Evolutionary conservation across 2,797 vertebrate genomes (phyloP), one percentile per base, ranked within the genome.

Genomic region (Lepidocolaptes lacrymiger): DNA sequence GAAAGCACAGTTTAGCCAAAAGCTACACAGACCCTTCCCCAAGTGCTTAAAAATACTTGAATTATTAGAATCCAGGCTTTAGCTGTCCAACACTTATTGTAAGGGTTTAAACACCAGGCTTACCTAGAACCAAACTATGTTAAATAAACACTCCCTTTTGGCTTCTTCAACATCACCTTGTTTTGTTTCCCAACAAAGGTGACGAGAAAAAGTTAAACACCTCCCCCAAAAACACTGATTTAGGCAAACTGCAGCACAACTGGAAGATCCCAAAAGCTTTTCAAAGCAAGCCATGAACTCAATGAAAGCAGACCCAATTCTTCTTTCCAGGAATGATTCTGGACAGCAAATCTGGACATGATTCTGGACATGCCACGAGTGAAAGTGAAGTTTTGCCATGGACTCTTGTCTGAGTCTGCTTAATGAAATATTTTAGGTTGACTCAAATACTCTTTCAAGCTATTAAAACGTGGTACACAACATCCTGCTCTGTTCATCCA

Each of bases 171-270:
- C 14, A 32, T 24, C 19, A 34, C 5, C 36, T 67, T 59, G 9
- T 8, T 89, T 69, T 77, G 62, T 54, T 91, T 81, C 69, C 51
- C 75, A 73, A 55, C 10, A 51, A 72, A 75, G 20, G 7, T 18
- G 18, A 55, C 7, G 3, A 75, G 58, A 58, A 93, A 74, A 54
- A 77, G 21, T 20, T 61, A 61, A 76, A 52, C 22, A 48, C 13
- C 9, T 6, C 1, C 1, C 1, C 3, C 7, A 10, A 27, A 30
- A 34, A 2, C 11, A 17, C 21, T 44, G 19, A 16, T 24, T 52
- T 26, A 74, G 68, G 61, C 20, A 62, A 81, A 64, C 34, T 49
- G 56, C 61, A 56, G 21, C 7, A 52, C 28, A 67, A 56, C 5
- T 9, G 30, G 26, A 76, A 86, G 46, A 39, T 32, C 27, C 64